These are phyloP conservation scores for Anoncus sp. DNA, from an alignment of 2,888 invertebrate species.

Conservation along the genomic window DNA sequence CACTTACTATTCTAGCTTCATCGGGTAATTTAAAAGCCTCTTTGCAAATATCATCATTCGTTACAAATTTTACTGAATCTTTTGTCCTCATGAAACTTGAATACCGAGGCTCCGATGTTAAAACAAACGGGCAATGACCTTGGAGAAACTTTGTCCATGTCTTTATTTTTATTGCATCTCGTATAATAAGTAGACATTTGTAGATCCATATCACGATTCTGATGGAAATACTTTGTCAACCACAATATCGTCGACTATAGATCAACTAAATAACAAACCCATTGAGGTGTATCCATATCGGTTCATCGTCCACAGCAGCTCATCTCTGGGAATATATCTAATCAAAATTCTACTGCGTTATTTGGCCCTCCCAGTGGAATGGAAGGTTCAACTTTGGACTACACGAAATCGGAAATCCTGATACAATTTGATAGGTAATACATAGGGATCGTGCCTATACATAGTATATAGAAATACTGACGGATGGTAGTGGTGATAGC, in stretches of 20 bases:
- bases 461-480: conserved; percentile 14
- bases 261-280: conserved; percentile 13
- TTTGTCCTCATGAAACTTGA: no score
- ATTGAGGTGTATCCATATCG: conserved; percentile 8
- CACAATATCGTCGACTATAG: conserved; percentile 29
- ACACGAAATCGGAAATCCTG: conserved; percentile 59
- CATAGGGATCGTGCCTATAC: conserved; percentile 21
- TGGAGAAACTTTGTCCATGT: background rate
- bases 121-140: no score
- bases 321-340: conserved; percentile 48
- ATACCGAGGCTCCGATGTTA: no score
- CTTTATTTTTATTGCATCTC: background rate
- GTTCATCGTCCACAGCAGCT: conserved; percentile 26
- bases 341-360: conserved; percentile 57
- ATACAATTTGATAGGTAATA: conserved; percentile 58
- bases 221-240: conserved; percentile 4
- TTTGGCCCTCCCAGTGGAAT: conserved; percentile 31
- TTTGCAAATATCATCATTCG: background rate
- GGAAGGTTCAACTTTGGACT: conserved; percentile 11
- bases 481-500: background rate
- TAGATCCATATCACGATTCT: conserved; percentile 12
- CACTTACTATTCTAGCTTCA: conserved; percentile 16
- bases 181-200: no score
- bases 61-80: no score
- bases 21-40: background rate